These are phyloP conservation scores for Peromyscus eremicus DNA, from an alignment of 2,797 vertebrate species.

Conservation along the genomic window DNA sequence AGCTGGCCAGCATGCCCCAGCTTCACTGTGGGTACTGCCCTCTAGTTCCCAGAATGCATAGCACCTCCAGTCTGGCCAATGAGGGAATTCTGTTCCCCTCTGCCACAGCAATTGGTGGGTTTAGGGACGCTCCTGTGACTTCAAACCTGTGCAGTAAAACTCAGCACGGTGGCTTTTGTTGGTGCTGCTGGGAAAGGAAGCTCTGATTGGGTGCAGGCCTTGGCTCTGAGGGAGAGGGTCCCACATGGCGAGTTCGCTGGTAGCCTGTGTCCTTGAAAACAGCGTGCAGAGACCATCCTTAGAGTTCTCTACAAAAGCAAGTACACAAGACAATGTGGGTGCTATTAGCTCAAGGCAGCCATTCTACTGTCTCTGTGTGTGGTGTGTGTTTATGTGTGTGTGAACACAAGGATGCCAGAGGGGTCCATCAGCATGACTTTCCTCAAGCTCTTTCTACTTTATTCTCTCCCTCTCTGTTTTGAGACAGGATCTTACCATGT, in stretches of 20 bases:
- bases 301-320: background rate
- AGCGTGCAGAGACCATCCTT: background rate
- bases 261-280: background rate
- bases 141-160: background rate
- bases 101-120: background rate
- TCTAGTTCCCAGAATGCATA: background rate
- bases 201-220: background rate
- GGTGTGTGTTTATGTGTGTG: background rate
- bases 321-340: background rate
- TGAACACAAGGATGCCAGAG: no score
- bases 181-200: background rate
- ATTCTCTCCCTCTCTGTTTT: background rate
- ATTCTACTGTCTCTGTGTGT: background rate
- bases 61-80: background rate
- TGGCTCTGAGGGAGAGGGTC: background rate
- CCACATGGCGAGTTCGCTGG: background rate
- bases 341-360: background rate
- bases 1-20: background rate
- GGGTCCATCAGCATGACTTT: no score
- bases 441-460: no score
- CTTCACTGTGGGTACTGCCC: background rate
- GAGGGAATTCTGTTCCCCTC: background rate
- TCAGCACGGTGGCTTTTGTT: background rate
- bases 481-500: background rate
- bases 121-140: background rate